Evolutionary conservation across 2,113 vertebrate genomes (phyloP), one percentile per base, ranked within the genome.

Genomic region (Camelus bactrianus): DNA sequence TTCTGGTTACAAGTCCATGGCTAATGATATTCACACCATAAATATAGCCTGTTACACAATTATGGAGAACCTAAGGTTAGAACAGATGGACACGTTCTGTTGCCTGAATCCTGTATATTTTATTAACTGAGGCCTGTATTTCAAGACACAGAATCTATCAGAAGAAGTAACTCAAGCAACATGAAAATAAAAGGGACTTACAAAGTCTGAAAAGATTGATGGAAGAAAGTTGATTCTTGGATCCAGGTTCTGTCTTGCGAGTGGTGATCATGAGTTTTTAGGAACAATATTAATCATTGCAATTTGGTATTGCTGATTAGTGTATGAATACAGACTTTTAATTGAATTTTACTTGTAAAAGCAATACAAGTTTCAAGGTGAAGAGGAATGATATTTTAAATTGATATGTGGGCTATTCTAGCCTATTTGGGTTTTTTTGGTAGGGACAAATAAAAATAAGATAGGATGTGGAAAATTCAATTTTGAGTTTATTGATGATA

Each of bases 31-130:
- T 93, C 5, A 82, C 13, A 56, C 3, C 11, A 26, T 62, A 69
- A 88, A 62, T 79, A 32, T 5, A 73, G 26, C 15, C 35, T 89
- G 6, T 97, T 77, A 73, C 2, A 72, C 42, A 92, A 83, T 65
- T 93, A 85, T 52, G 22, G 16, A 73, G 32, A 93, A 56, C 62
- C 76, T 91, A 65, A 56, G 75, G 24, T 95, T 90, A 91, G 58
- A 69, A 54, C 11, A 67, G n/a, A 76, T 93, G 46, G 19, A 5
- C n/a, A 76, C 17, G 5, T 92, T 79, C 67, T 75, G 6, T 52
- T 80, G 35, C 10, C n/a, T 94, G 26, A 75, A 80, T 93, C 17
- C 50, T 79, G 67, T 70, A 17, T 69, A 46, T 69, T 77, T 89
- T 73, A 64, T 86, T 89, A 93, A 19, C 14, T 65, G 8, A 89